Conservation (phyloP, 2,113 vertebrate species). For the Trinectes maculatus region DNA sequence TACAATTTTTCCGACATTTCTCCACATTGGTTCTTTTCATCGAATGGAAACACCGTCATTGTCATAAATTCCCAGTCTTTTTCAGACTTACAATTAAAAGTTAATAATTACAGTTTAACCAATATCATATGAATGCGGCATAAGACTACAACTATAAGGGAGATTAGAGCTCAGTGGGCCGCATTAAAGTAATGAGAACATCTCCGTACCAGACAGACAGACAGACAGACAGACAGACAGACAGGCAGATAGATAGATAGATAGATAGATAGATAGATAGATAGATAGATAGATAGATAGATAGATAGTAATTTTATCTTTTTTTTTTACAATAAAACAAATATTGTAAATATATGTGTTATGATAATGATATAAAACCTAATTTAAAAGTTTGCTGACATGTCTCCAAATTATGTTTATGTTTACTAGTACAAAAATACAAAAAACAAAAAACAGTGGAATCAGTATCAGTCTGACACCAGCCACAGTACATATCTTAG, state of each 20-base stretch:
- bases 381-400: no score
- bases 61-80: neutral
- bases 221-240: no score
- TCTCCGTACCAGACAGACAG: no score
- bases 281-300: no score
- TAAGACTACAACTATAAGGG: neutral
- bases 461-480: no score
- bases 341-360: no score
- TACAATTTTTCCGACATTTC: neutral
- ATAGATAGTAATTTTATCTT: neutral
- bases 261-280: no score
- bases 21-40: neutral
- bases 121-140: neutral
- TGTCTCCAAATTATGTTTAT: no score
- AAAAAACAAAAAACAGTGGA: neutral
- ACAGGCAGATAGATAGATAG: no score
- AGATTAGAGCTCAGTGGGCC: neutral
- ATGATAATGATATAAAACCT: no score
- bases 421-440: no score
- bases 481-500: neutral
- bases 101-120: neutral
- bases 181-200: neutral
- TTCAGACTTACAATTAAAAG: conserved; percentile 1
- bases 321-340: neutral
- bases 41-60: neutral